A percentile compares a stretch with the other conserved stretches of the same genome.
phyloP scores from a whole-genome alignment of 53 echinoderm and acorn worm species.

The Holothuria leucospilota region DNA sequence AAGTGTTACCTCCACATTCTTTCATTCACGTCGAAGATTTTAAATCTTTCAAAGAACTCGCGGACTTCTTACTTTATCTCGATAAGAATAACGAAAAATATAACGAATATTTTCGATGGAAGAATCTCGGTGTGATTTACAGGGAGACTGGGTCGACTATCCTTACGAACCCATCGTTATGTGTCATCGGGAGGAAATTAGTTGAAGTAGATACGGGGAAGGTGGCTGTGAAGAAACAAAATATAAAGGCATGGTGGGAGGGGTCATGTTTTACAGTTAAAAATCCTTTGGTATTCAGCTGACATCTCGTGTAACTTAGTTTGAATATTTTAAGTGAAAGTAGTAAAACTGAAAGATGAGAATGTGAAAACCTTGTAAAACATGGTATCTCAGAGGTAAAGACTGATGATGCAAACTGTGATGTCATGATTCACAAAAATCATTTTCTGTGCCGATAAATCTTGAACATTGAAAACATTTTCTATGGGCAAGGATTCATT shows the following conservation, averaged over 20 bases:
- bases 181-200: background rate
- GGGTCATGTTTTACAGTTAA: conserved; percentile 32
- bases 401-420: too few species aligned
- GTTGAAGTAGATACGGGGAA: conserved; percentile 1
- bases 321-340: too few species aligned
- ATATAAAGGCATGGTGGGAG: conserved; percentile 38
- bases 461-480: too few species aligned
- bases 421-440: too few species aligned
- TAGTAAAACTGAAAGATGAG: too few species aligned
- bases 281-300: background rate
- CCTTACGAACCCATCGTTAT: background rate
- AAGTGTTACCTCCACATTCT: conserved; percentile 75
- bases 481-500: too few species aligned
- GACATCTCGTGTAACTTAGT: background rate
- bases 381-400: too few species aligned
- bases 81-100: conserved; percentile 12
- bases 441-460: too few species aligned
- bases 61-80: background rate
- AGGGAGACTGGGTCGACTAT: conserved; percentile 15
- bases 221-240: background rate
- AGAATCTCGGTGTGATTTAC: background rate
- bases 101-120: conserved; percentile 36
- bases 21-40: conserved; percentile 87
- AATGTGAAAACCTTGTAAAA: too few species aligned
- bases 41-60: conserved; percentile 32